Conservation (phyloP, 2,797 vertebrate species). For the Acipenser transmontanus region DNA sequence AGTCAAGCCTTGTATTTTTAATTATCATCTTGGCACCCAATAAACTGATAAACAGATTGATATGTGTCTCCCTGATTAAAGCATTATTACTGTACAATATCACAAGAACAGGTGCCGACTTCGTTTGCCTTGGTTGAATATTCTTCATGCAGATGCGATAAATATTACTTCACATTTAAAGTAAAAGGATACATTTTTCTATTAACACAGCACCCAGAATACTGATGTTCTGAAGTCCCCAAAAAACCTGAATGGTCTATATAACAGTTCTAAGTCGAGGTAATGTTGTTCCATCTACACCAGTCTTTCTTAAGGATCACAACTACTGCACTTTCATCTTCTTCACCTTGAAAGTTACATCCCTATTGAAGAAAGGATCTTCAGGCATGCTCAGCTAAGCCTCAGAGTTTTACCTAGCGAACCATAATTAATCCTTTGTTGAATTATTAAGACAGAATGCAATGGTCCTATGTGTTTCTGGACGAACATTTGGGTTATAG, state of each 20-base stretch:
- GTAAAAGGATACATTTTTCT: slow-evolving; percentile 37
- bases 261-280: slow-evolving; percentile 70
- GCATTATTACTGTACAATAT: neutral
- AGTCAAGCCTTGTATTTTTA: too few relatives aligned
- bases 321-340: slow-evolving; percentile 24
- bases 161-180: slow-evolving; percentile 52
- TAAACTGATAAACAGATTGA: too few relatives aligned
- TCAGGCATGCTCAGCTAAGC: slow-evolving; percentile 24
- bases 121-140: slow-evolving; percentile 32
- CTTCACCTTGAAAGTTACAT: slow-evolving; percentile 13
- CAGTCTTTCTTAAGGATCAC: slow-evolving; percentile 44
- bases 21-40: too few relatives aligned
- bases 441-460: slow-evolving; percentile 73
- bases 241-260: slow-evolving; percentile 37
- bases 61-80: slow-evolving; percentile 9
- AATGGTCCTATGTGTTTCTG: slow-evolving; percentile 65
- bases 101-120: slow-evolving; percentile 17
- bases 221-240: slow-evolving; percentile 36
- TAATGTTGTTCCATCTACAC: slow-evolving; percentile 49
- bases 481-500: slow-evolving; percentile 40
- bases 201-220: slow-evolving; percentile 44
- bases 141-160: slow-evolving; percentile 47
- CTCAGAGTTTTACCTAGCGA: slow-evolving; percentile 34
- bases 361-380: slow-evolving; percentile 28
- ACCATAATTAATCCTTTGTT: slow-evolving; percentile 40